Evolutionary conservation across 2,113 vertebrate genomes (phyloP).

Genomic region (Hippocampus zosterae): DNA sequence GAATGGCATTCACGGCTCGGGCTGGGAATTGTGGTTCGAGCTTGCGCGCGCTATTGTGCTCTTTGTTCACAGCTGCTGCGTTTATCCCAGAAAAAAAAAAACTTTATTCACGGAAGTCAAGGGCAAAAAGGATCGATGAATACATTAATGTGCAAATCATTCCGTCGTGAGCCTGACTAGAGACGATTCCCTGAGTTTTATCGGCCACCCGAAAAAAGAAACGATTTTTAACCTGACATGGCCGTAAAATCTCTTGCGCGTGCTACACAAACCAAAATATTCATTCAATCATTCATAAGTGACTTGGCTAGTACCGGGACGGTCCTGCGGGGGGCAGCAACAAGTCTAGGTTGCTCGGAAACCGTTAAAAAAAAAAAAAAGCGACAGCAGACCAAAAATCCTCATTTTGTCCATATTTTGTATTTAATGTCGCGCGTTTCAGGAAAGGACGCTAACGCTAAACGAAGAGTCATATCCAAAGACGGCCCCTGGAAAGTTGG

Average conservation of each 20-base stretch:
- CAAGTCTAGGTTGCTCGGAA: not conserved
- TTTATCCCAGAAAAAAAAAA: slow-evolving; percentile 22
- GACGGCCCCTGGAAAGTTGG: too few species aligned
- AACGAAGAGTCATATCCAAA: not conserved
- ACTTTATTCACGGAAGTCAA: slow-evolving; percentile 64
- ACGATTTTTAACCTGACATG: not conserved
- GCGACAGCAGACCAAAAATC: too few species aligned
- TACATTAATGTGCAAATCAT: slow-evolving; percentile 66
- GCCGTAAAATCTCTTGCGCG: not conserved
- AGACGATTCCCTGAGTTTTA: slow-evolving; percentile 56
- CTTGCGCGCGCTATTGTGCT: slow-evolving; percentile 63
- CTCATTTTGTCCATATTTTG: too few species aligned
- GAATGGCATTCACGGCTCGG: slow-evolving; percentile 67
- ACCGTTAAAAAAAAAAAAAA: not conserved
- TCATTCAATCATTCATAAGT: not conserved
- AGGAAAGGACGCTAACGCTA: too few species aligned
- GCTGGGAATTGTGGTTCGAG: slow-evolving; percentile 67
- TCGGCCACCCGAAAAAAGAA: slow-evolving; percentile 57
- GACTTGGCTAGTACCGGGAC: not conserved
- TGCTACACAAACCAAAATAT: not conserved
- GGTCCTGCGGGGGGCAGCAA: not conserved
- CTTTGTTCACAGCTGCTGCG: slow-evolving; percentile 71
- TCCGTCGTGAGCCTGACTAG: slow-evolving; percentile 57
- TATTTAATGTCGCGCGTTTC: too few species aligned
- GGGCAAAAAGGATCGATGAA: slow-evolving; percentile 59